Percentiles rank a stretch among this genome's conserved stretches.
Evolutionary conservation across 1,140 invertebrate species (phyloP).

Genomic region (Ostrea edulis): DNA sequence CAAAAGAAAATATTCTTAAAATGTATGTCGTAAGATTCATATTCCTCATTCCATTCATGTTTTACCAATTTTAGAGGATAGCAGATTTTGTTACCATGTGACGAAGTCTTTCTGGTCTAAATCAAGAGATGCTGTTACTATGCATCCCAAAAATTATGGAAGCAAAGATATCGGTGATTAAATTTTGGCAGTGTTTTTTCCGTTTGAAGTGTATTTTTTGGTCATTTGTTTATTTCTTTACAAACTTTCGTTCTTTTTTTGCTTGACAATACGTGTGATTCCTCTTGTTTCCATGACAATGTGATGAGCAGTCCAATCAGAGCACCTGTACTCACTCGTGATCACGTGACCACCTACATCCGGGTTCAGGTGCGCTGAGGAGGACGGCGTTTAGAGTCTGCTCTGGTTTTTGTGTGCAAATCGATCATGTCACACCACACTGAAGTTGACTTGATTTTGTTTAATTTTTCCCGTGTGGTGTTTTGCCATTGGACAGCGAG

Average conservation of each 20-base stretch:
- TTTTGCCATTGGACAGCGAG: slow-evolving; percentile 28
- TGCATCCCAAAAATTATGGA: slow-evolving; percentile 35
- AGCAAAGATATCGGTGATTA: slow-evolving; percentile 55
- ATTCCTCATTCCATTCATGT: slow-evolving; percentile 23
- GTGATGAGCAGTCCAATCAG: slow-evolving; percentile 37
- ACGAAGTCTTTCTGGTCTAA: slow-evolving; percentile 27
- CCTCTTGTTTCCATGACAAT: slow-evolving; percentile 41
- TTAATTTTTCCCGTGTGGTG: slow-evolving; percentile 33
- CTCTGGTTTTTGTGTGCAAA: slow-evolving; percentile 28
- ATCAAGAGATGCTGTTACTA: slow-evolving; percentile 32
- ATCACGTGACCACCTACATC: slow-evolving; percentile 20
- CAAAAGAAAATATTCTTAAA: neutral
- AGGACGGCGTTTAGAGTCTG: slow-evolving; percentile 30
- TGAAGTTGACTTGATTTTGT: slow-evolving; percentile 30
- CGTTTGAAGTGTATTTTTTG: slow-evolving; percentile 62
- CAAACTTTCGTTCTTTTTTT: slow-evolving; percentile 61
- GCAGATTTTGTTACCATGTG: slow-evolving; percentile 22
- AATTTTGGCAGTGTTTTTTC: slow-evolving; percentile 54
- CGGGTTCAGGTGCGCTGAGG: slow-evolving; percentile 28
- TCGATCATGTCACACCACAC: slow-evolving; percentile 35
- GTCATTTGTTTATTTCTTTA: slow-evolving; percentile 58
- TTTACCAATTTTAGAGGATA: slow-evolving; percentile 39
- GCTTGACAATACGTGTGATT: slow-evolving; percentile 49
- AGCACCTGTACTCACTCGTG: slow-evolving; percentile 8
- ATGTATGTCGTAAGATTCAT: slow-evolving; percentile 23